Percentiles rank a stretch among this genome's conserved stretches.
These are phyloP conservation scores for Penelope pileata DNA, from an alignment of 2,113 vertebrate genomes.

Conservation along the genomic window DNA sequence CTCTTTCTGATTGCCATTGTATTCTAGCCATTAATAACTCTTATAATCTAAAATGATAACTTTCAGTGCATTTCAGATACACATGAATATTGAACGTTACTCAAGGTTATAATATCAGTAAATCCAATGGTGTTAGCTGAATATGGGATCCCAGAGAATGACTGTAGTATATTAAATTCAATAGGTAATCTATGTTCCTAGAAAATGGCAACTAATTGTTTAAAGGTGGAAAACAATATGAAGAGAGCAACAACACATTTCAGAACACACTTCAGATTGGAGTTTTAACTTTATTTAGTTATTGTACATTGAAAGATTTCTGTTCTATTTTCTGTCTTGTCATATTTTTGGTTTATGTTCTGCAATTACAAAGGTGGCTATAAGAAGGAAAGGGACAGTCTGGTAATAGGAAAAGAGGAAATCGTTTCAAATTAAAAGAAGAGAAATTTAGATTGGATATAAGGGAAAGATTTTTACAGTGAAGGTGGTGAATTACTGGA, in stretches of 20 bases:
- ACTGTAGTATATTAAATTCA: not conserved
- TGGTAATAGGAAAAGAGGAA: no score
- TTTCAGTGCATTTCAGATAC: not conserved
- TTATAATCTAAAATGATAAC: not conserved
- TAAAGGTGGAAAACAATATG: not conserved
- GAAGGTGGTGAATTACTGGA: no score
- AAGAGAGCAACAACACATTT: not conserved
- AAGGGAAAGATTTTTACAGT: no score
- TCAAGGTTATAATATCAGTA: not conserved
- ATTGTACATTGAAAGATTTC: not conserved
- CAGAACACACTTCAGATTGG: accelerated
- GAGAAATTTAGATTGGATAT: no score
- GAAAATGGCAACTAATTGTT: not conserved
- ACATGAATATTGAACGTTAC: not conserved
- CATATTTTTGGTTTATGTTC: not conserved
- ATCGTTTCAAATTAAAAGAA: no score
- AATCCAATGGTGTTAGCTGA: accelerated
- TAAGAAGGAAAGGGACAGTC: no score
- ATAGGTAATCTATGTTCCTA: not conserved
- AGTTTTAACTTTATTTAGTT: not conserved
- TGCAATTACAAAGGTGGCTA: not conserved
- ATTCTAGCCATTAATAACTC: not conserved
- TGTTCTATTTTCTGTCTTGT: not conserved
- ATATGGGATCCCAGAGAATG: not conserved
- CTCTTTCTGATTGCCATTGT: not conserved